Conservation (phyloP, 2,888 invertebrate species). For the Trypoxylon attenuatum region DNA sequence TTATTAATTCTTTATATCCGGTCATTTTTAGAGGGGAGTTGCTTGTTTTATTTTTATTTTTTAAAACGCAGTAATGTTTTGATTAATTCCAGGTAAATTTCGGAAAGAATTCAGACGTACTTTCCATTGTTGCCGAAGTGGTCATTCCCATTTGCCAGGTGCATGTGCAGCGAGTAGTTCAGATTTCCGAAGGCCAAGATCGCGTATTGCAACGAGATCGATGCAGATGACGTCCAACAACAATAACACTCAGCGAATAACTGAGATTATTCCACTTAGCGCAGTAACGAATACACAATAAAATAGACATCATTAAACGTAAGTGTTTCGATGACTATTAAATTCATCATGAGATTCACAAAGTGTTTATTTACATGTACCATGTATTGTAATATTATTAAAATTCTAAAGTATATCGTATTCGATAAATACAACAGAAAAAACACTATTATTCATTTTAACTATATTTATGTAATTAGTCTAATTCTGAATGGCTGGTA, state of each 20-base stretch:
- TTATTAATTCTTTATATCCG: no score
- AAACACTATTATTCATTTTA: background rate
- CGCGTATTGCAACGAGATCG: conserved; percentile 52
- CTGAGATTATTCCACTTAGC: conserved; percentile 67
- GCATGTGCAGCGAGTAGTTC: conserved; percentile 56
- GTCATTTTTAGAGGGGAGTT: no score
- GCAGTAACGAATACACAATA: conserved; percentile 48
- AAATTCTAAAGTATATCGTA: conserved; percentile 11
- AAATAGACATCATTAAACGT: conserved; percentile 39
- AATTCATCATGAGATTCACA: background rate
- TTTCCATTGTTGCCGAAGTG: conserved; percentile 63
- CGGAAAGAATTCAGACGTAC: conserved; percentile 74
- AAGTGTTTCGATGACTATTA: background rate
- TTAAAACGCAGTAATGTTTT: no score
- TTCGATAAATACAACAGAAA: conserved; percentile 10
- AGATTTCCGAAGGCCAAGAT: conserved; percentile 35
- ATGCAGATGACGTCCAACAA: conserved; percentile 53
- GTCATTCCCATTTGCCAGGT: conserved; percentile 42
- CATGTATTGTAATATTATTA: conserved; percentile 6
- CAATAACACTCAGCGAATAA: conserved; percentile 63
- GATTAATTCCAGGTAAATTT: conserved; percentile 75
- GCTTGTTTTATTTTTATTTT: no score
- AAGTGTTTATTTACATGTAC: conserved; percentile 22
- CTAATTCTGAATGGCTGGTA: conserved; percentile 2
- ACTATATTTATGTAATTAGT: conserved; percentile 12